A percentile compares a stretch with the other conserved stretches of the same genome.
Evolutionary conservation across 1,140 invertebrate genomes (phyloP).

Genomic region (Papilio polytes): DNA sequence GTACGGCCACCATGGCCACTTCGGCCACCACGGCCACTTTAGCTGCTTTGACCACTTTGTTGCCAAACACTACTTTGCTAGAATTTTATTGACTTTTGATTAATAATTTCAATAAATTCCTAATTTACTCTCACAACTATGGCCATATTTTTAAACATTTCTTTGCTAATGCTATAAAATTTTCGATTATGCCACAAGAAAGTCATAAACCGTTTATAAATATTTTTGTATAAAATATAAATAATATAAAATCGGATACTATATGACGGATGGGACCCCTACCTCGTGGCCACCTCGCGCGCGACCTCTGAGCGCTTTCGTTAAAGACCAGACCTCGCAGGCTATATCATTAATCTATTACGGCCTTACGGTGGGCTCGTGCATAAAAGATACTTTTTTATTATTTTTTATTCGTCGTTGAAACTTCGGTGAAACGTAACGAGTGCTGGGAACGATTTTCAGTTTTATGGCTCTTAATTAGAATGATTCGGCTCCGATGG

Average conservation of each 20-base stretch:
- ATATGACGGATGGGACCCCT: slow-evolving; percentile 1
- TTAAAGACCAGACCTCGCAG: slow-evolving; percentile 72
- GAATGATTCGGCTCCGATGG: slow-evolving; percentile 48
- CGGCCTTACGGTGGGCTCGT: slow-evolving; percentile 64
- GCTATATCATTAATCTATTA: slow-evolving; percentile 82
- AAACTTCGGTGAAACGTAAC: slow-evolving; percentile 68
- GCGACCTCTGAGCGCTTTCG: slow-evolving; percentile 57
- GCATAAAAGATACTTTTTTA: slow-evolving; percentile 61
- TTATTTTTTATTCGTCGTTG: slow-evolving; percentile 53
- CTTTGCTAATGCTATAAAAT: background rate
- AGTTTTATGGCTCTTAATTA: slow-evolving; percentile 81
- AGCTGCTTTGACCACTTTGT: background rate
- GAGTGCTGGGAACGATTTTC: slow-evolving; percentile 67
- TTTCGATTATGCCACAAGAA: background rate
- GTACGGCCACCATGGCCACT: slow-evolving; percentile 50
- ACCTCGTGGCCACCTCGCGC: slow-evolving; percentile 46
- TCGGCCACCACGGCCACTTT: background rate
- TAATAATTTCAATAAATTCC: background rate
- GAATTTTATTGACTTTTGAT: too few species aligned
- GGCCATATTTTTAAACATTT: background rate
- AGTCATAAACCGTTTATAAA: too few species aligned
- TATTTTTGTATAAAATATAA: background rate
- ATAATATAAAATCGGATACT: background rate
- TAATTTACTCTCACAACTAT: background rate
- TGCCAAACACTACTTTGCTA: background rate